phyloP scores from a whole-genome alignment of 2,797 vertebrate species.

The Mus minutoides region DNA sequence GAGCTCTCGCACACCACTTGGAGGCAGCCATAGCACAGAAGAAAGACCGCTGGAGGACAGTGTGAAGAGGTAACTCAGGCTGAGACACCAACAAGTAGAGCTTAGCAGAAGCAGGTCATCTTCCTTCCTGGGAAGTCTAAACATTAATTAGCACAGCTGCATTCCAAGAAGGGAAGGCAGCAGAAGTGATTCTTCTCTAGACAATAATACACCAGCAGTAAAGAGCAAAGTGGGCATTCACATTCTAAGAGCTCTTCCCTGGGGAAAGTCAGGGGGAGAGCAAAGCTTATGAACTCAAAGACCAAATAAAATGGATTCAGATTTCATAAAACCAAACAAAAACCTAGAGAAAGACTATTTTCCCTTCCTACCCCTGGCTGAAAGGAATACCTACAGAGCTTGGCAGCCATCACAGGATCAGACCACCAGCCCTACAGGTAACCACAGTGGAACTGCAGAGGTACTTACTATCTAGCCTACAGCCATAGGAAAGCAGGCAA shows the following conservation, averaged over 20 bases:
- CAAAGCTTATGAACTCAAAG: constrained; percentile 56
- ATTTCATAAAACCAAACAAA: constrained; percentile 10
- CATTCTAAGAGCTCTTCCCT: constrained; percentile 53
- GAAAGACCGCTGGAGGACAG: background rate
- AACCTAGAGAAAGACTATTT: constrained; percentile 9
- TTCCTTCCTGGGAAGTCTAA: constrained; percentile 57
- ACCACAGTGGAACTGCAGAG: constrained; percentile 79
- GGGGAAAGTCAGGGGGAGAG: background rate
- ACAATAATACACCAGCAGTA: constrained; percentile 70
- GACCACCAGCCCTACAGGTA: constrained; percentile 76
- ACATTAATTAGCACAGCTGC: constrained; percentile 38
- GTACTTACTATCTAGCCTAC: constrained; percentile 70
- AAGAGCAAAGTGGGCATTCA: constrained; percentile 73
- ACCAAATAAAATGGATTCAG: constrained; percentile 75
- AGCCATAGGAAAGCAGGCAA: constrained; percentile 69
- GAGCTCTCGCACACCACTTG: background rate
- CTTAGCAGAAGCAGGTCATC: background rate
- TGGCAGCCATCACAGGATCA: constrained; percentile 17
- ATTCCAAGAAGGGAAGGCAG: constrained; percentile 75
- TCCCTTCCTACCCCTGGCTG: constrained; percentile 31
- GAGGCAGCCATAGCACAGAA: background rate
- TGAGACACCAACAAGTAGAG: constrained; percentile 45
- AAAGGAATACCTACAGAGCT: constrained; percentile 70
- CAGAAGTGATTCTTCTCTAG: constrained; percentile 70
- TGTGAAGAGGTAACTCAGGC: constrained; percentile 35